phyloP scores from a whole-genome alignment of 2,888 invertebrate species.

The Oconnorella tubifera region DNA sequence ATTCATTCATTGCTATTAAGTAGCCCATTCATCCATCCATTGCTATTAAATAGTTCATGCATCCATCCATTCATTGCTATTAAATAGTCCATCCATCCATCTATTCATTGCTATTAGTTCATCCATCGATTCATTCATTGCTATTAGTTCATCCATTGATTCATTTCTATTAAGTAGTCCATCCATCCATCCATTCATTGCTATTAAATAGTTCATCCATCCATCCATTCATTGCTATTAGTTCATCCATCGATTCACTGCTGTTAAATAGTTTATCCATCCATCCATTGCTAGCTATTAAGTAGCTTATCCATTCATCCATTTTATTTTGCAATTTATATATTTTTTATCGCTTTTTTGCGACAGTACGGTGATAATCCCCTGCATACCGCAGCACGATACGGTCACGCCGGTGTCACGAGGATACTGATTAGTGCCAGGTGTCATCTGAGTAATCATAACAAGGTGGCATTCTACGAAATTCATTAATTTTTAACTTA shows the following conservation, averaged over 20 bases:
- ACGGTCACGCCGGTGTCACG: constrained; percentile 81
- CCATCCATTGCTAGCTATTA: too few relatives aligned
- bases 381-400: constrained; percentile 21
- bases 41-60: constrained; percentile 57
- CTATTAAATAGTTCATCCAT: too few relatives aligned
- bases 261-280: constrained; percentile 57
- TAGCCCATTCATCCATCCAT: constrained; percentile 18
- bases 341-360: neutral
- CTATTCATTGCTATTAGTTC: too few relatives aligned
- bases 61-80: neutral
- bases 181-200: neutral
- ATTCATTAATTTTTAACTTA: too few relatives aligned
- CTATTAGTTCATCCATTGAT: constrained; percentile 54
- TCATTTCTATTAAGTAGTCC: constrained; percentile 57
- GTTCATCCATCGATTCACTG: too few relatives aligned
- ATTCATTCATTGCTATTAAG: constrained; percentile 59
- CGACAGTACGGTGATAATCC: constrained; percentile 15
- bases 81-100: too few relatives aligned
- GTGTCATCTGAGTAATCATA: constrained; percentile 79
- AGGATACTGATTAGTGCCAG: constrained; percentile 87
- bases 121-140: too few relatives aligned
- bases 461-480: too few relatives aligned
- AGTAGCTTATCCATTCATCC: neutral
- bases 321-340: neutral
- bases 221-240: neutral